Evolutionary conservation across 2,113 vertebrate genomes (phyloP), one percentile per base, ranked within the genome.

Genomic region (Ciconia maguari): DNA sequence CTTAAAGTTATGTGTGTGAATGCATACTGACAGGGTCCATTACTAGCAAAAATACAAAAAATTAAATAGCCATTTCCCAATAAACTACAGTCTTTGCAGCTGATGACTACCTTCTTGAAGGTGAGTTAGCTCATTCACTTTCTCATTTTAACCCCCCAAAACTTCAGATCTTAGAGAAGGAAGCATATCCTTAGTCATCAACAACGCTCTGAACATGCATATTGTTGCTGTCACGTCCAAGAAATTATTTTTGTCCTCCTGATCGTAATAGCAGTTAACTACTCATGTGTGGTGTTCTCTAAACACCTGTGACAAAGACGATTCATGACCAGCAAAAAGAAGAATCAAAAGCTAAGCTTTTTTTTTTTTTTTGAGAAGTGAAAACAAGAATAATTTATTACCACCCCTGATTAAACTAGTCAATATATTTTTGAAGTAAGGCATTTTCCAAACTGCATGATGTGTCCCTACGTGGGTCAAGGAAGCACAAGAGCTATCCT

Each of bases 51-150:
- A 81, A 79, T 17, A 49, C 87, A 25, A 79, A 78, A 87, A 66
- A 54, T 52, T 81, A 88, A 93, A 72, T 11, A 85, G 81, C 86
- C 74, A 83, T 97, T 95, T 96, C 83, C 91, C 93, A 77, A 16
- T 11, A 58, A 91, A 54, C 42, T 52, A 58, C 83, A n/a, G 15
- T 38, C 44, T 60, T 55, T 93, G 91, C 70, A 5, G 51, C 48
- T 66, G 49, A n/a, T 46, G 69, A 49, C 82, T 64, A 13, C 80
- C 62, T 76, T 66, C 58, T 83, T 11, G 2, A 79, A 79, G 57
- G 44, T 16, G 70, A 72, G 58, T 6, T 71, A 77, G 32, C 58
- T 90, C 66, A 8, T 75, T 85, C 66, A 2, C 27, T 58, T 34
- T 46, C 57, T 54, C 36, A 7, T 7, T 32, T 13, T 12, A 76